A percentile compares a stretch with the other conserved stretches of the same genome.
phyloP scores from a whole-genome alignment of 2,113 vertebrate genomes.

The Talpa occidentalis region DNA sequence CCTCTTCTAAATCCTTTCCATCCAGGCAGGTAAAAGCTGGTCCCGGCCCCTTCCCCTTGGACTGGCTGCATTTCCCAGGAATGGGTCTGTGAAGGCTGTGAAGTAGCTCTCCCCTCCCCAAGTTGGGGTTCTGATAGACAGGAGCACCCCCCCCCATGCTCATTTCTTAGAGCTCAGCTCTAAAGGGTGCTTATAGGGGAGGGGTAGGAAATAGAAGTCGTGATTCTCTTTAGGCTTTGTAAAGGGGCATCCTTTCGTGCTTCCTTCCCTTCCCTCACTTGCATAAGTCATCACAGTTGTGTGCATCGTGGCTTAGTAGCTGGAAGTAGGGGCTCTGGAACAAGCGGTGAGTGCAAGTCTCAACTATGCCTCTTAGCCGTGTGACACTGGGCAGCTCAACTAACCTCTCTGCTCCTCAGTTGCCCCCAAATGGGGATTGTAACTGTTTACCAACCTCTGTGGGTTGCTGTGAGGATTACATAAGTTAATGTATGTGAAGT shows the following conservation, averaged over 20 bases:
- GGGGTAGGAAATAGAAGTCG: background rate
- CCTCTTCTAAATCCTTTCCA: background rate
- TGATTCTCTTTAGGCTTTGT: background rate
- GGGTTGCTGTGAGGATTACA: background rate
- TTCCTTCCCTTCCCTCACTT: background rate
- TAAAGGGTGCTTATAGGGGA: too few species aligned
- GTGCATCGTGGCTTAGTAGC: background rate
- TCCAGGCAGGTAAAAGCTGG: background rate
- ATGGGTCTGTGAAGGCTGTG: background rate
- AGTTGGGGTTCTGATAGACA: background rate
- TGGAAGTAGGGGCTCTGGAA: slow-evolving; percentile 15
- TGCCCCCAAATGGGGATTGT: background rate
- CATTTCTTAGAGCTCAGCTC: background rate
- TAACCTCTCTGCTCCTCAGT: background rate
- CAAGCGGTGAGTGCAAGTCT: background rate
- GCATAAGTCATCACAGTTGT: background rate
- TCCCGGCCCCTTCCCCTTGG: background rate
- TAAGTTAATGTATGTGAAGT: background rate
- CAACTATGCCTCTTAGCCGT: background rate
- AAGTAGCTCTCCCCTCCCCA: background rate
- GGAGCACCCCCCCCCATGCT: background rate
- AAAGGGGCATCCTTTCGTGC: background rate
- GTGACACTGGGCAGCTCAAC: background rate
- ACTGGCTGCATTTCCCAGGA: background rate
- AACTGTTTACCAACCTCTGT: background rate